Conservation (phyloP, 2,113 vertebrate genomes). For the Xyliphius kryptos region DNA sequence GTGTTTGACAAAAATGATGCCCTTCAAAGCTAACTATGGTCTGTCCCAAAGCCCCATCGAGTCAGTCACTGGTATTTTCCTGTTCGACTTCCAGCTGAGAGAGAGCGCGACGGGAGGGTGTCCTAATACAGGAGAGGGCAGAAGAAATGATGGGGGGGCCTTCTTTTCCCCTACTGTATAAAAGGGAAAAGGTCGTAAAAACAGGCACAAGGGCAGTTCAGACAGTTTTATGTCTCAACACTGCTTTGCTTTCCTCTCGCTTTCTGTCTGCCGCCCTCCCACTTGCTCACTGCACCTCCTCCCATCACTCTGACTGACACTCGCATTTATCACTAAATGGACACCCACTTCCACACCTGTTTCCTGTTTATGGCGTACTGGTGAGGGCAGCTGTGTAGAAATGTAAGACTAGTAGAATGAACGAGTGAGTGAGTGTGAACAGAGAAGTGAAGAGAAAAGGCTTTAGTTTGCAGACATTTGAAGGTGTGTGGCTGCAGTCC, state of each 20-base stretch:
- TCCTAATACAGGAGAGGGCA: conserved; percentile 37
- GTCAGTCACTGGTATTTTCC: conserved; percentile 36
- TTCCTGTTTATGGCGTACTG: conserved; percentile 47
- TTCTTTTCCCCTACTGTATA: conserved; percentile 39
- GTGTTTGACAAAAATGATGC: conserved; percentile 37
- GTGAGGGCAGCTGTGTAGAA: conserved; percentile 39
- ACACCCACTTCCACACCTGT: conserved; percentile 50
- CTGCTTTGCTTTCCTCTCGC: conserved; percentile 22
- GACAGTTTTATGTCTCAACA: conserved; percentile 36
- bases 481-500: conserved; percentile 27
- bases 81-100: conserved; percentile 25
- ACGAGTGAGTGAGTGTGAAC: conserved; percentile 23
- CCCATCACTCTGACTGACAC: conserved; percentile 39
- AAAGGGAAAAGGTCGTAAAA: conserved; percentile 30
- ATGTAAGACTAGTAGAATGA: conserved; percentile 19
- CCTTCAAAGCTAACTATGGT: conserved; percentile 46
- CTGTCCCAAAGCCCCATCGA: conserved; percentile 42
- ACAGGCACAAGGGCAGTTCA: conserved; percentile 32
- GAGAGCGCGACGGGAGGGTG: conserved; percentile 27
- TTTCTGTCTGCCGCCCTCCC: conserved; percentile 23
- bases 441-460: conserved; percentile 26
- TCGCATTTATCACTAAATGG: conserved; percentile 44
- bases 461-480: conserved; percentile 16
- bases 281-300: conserved; percentile 18
- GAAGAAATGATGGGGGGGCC: conserved; percentile 30